A percentile compares a stretch with the other conserved stretches of the same genome.
phyloP scores from a whole-genome alignment of 2,113 vertebrate genomes.

The Tachysurus vachellii region DNA sequence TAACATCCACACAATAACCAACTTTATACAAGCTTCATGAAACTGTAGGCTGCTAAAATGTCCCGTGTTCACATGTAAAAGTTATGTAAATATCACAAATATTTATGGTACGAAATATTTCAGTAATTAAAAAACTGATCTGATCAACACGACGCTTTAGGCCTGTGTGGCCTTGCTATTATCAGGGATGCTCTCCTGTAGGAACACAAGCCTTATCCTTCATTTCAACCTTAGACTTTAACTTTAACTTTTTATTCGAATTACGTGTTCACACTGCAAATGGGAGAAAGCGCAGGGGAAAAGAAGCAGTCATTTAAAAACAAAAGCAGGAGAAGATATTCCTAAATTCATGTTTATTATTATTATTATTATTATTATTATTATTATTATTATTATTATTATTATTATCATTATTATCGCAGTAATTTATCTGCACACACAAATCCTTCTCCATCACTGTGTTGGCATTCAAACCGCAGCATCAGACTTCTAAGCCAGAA shows the following conservation, averaged over 20 bases:
- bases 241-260: background rate
- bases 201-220: background rate
- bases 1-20: background rate
- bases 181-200: background rate
- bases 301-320: background rate
- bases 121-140: background rate
- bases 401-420: background rate
- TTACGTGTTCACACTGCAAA: background rate
- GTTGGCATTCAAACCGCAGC: background rate
- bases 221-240: background rate
- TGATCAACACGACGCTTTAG: background rate
- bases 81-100: background rate
- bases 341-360: background rate
- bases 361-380: background rate
- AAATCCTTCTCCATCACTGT: background rate
- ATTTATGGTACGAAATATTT: background rate
- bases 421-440: background rate
- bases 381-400: background rate
- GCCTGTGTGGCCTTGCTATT: background rate
- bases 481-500: slow-evolving; percentile 40
- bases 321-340: background rate
- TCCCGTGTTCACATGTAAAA: background rate
- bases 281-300: background rate
- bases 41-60: background rate
- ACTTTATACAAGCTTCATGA: background rate